Evolutionary conservation across 2,888 invertebrate species (phyloP).

Genomic region (Ichneumoninae sp.): DNA sequence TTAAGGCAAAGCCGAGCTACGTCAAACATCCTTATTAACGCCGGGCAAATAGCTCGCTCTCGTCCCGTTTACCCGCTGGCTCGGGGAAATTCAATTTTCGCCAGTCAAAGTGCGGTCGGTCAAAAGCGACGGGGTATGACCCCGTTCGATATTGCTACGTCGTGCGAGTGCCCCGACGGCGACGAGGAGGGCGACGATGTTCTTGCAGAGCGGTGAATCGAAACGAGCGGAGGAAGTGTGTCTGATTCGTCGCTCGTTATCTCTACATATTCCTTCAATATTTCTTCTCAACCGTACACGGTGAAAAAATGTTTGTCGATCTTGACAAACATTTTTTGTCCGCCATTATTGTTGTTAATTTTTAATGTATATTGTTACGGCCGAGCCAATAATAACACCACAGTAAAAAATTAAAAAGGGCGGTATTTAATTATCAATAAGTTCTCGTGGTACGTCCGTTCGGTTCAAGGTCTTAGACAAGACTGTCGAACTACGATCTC

Average conservation of each 20-base stretch:
- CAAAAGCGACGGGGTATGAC: constrained; percentile 71
- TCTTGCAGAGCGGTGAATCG: constrained; percentile 12
- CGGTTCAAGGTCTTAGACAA: neutral
- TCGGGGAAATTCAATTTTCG: constrained; percentile 78
- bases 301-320: too few species aligned
- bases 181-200: constrained; percentile 10
- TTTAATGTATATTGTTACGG: too few species aligned
- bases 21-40: constrained; percentile 81
- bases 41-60: constrained; percentile 76
- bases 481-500: neutral
- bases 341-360: too few species aligned
- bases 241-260: neutral
- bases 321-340: too few species aligned
- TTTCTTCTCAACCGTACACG: neutral
- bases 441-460: neutral
- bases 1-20: constrained; percentile 77
- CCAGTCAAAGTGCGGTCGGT: constrained; percentile 75
- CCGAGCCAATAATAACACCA: too few species aligned
- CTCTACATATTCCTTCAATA: neutral
- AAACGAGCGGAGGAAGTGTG: neutral
- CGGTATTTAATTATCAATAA: too few species aligned
- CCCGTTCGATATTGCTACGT: constrained; percentile 70
- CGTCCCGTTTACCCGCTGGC: constrained; percentile 70
- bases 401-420: too few species aligned
- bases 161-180: constrained; percentile 48